Percentiles rank a stretch among this genome's conserved stretches.
Evolutionary conservation across 1,140 invertebrate genomes (phyloP).

Genomic region (Papilio xuthus): DNA sequence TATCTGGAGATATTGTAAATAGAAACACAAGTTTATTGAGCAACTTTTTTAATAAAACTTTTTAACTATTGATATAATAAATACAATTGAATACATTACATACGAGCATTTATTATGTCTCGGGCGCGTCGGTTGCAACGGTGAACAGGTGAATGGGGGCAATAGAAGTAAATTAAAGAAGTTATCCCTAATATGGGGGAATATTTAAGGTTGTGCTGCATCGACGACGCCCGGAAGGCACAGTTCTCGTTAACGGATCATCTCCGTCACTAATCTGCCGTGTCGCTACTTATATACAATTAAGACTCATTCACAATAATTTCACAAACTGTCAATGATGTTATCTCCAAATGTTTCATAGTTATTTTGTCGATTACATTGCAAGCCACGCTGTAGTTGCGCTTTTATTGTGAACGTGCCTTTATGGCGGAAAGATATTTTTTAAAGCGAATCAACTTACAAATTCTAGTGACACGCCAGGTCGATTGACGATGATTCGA

Average conservation of each 20-base stretch:
- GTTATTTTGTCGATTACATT: too few species aligned
- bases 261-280: conserved; percentile 4
- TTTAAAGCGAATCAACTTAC: background rate
- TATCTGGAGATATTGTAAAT: conserved; percentile 24
- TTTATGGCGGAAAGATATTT: background rate
- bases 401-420: conserved; percentile 7
- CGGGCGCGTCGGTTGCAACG: conserved; percentile 47
- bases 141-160: conserved; percentile 16
- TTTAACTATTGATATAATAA: conserved; percentile 78
- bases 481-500: background rate
- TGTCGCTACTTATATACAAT: conserved; percentile 29
- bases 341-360: too few species aligned
- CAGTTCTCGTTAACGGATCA: conserved; percentile 55
- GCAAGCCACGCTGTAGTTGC: background rate
- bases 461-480: background rate
- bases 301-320: conserved; percentile 3
- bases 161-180: background rate
- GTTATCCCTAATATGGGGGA: too few species aligned
- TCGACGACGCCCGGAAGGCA: conserved; percentile 59
- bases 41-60: conserved; percentile 78
- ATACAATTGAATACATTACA: conserved; percentile 78
- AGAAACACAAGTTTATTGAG: conserved; percentile 64
- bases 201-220: conserved; percentile 28
- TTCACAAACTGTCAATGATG: background rate
- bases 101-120: conserved; percentile 73